Percentiles rank a stretch among this genome's conserved stretches.
These are phyloP conservation scores for Hymenochirus boettgeri DNA, from an alignment of 2,113 vertebrate species.

Conservation along the genomic window DNA sequence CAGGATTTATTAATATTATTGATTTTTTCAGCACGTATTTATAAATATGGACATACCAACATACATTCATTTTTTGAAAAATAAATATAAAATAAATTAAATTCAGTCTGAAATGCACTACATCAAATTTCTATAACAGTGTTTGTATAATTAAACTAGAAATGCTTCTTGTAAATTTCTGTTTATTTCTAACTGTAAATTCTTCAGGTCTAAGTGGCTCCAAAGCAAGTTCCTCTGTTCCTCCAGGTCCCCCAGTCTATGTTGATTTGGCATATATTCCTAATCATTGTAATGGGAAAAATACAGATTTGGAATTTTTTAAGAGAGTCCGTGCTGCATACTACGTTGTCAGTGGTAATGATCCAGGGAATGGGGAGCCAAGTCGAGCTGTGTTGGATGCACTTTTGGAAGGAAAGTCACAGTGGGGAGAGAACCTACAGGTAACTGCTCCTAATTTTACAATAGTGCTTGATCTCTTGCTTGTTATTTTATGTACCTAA, in stretches of 20 bases:
- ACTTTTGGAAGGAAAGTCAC: slow-evolving; percentile 89
- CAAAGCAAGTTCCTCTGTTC: slow-evolving; percentile 48
- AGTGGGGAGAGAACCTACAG: slow-evolving; percentile 96
- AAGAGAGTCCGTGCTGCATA: slow-evolving; percentile 86
- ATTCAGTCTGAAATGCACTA: not conserved
- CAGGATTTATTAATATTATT: too few relatives aligned
- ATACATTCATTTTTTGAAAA: not conserved
- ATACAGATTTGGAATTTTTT: slow-evolving; percentile 93
- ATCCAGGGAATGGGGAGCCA: slow-evolving; percentile 79
- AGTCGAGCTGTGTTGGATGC: slow-evolving; percentile 86
- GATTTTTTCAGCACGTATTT: too few relatives aligned
- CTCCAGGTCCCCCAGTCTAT: slow-evolving; percentile 77
- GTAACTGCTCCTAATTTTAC: slow-evolving; percentile 54
- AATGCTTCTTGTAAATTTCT: not conserved
- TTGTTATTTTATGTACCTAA: too few relatives aligned
- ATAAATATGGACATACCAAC: too few relatives aligned
- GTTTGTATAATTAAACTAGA: too few relatives aligned
- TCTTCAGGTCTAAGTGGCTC: slow-evolving; percentile 49
- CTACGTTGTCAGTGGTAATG: slow-evolving; percentile 95
- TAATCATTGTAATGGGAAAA: slow-evolving; percentile 96
- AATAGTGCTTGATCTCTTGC: too few relatives aligned
- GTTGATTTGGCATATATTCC: slow-evolving; percentile 96
- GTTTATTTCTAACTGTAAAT: slow-evolving; percentile 30
- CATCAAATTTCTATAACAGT: not conserved
- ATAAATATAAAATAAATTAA: not conserved